Evolutionary conservation across 2,113 vertebrate genomes (phyloP).

Genomic region (Peucedramus taeniatus): DNA sequence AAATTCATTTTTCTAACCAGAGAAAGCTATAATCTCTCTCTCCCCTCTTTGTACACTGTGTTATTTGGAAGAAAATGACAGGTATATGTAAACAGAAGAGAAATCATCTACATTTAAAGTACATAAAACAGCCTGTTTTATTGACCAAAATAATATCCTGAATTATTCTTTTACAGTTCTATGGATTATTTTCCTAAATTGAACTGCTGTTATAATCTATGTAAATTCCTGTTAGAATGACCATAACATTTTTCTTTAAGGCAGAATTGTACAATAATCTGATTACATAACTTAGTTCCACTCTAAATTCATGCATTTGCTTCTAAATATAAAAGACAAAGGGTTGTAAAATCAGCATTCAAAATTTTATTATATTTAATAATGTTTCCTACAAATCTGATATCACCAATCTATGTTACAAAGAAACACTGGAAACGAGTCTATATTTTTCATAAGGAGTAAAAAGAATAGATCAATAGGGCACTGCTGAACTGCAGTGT

Average conservation of each 20-base stretch:
- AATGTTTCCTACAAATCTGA: neutral
- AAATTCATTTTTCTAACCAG: neutral
- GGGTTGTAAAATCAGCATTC: neutral
- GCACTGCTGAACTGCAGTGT: neutral
- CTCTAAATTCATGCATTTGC: neutral
- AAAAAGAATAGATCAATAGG: neutral
- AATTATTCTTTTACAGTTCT: neutral
- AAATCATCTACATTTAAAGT: neutral
- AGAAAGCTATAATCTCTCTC: neutral
- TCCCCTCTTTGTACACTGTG: neutral
- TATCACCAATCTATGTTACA: neutral
- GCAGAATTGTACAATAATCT: neutral
- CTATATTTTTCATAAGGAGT: neutral
- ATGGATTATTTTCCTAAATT: neutral
- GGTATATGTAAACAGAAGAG: neutral
- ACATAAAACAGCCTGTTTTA: neutral
- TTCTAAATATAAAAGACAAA: neutral
- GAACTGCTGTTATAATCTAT: neutral
- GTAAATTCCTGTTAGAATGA: neutral
- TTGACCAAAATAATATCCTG: neutral
- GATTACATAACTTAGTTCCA: slow-evolving; percentile 5
- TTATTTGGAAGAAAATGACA: neutral
- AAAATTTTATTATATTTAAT: neutral
- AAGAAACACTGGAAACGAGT: neutral
- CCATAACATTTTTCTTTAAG: neutral